Percentiles rank a stretch among this genome's conserved stretches.
phyloP scores from a whole-genome alignment of 2,113 vertebrate species.

The Hymenochirus boettgeri region DNA sequence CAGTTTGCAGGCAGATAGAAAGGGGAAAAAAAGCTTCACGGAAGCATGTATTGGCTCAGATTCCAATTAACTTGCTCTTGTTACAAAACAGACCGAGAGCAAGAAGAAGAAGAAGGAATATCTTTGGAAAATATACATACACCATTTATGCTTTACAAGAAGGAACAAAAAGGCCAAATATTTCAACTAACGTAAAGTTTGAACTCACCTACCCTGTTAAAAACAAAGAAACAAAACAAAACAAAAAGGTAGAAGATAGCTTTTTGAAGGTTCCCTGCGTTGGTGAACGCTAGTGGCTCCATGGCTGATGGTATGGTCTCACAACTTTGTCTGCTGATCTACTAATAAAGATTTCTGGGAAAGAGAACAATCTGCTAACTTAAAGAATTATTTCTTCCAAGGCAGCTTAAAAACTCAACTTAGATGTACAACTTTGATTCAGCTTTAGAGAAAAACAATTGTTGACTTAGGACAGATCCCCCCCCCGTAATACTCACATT shows the following conservation, averaged over 20 bases:
- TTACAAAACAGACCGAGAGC: constrained; percentile 40
- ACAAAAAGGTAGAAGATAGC: background rate
- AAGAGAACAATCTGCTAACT: background rate
- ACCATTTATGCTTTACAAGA: background rate
- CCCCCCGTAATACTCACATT: too few relatives aligned
- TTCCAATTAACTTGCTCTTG: constrained; percentile 39
- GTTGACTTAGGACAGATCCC: too few relatives aligned
- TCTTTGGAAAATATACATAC: constrained; percentile 41
- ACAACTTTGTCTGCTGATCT: too few relatives aligned
- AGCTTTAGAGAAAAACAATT: too few relatives aligned
- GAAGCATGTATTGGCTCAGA: constrained; percentile 34
- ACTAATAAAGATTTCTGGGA: too few relatives aligned
- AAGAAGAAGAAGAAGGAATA: background rate
- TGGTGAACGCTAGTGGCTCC: background rate
- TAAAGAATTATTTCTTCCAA: too few relatives aligned
- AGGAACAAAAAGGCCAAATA: background rate
- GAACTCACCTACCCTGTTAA: constrained; percentile 21
- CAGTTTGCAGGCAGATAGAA: background rate
- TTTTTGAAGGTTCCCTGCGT: constrained; percentile 10
- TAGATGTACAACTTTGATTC: too few relatives aligned
- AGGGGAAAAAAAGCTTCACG: constrained; percentile 14
- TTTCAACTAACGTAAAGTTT: background rate
- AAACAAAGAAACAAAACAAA: constrained; percentile 2
- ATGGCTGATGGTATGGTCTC: background rate
- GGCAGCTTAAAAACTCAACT: too few relatives aligned